phyloP scores from a whole-genome alignment of 2,797 vertebrate species.

The Malacoctenus gilli region DNA sequence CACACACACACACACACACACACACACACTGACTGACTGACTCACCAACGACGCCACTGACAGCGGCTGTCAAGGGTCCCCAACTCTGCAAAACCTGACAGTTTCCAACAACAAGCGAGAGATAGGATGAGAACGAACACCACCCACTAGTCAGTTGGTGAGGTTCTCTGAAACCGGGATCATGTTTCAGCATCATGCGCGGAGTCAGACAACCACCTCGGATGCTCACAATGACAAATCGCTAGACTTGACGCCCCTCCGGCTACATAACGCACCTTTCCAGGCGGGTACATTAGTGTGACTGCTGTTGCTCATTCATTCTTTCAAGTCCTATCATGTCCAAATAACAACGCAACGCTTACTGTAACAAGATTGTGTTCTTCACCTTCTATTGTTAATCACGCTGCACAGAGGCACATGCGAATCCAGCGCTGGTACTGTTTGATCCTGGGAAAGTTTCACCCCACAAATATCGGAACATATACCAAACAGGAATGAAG shows the following conservation, averaged over 20 bases:
- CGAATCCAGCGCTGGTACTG: conserved; percentile 33
- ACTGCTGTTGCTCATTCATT: conserved; percentile 48
- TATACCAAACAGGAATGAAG: conserved; percentile 66
- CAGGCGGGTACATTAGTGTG: conserved; percentile 35
- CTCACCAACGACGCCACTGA: conserved; percentile 37
- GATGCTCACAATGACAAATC: conserved; percentile 28
- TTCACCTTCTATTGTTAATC: conserved; percentile 48
- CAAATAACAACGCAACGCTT: conserved; percentile 37
- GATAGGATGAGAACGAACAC: conserved; percentile 28
- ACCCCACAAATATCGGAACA: conserved; percentile 46
- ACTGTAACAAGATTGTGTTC: conserved; percentile 50
- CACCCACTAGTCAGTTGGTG: conserved; percentile 30
- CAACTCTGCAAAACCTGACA: conserved; percentile 29
- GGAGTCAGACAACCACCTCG: conserved; percentile 28
- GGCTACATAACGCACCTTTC: conserved; percentile 39
- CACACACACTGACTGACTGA: conserved; percentile 37
- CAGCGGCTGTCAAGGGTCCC: conserved; percentile 50
- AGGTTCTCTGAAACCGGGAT: conserved; percentile 35
- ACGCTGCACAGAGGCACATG: conserved; percentile 39
- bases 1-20: conserved; percentile 10
- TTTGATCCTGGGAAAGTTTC: conserved; percentile 35
- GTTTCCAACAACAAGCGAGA: conserved; percentile 31
- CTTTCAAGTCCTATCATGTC: conserved; percentile 36
- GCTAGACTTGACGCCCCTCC: conserved; percentile 20
- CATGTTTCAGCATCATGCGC: conserved; percentile 19